Evolutionary conservation across 2,888 invertebrate genomes (phyloP).

Genomic region (Thereva unica): DNA sequence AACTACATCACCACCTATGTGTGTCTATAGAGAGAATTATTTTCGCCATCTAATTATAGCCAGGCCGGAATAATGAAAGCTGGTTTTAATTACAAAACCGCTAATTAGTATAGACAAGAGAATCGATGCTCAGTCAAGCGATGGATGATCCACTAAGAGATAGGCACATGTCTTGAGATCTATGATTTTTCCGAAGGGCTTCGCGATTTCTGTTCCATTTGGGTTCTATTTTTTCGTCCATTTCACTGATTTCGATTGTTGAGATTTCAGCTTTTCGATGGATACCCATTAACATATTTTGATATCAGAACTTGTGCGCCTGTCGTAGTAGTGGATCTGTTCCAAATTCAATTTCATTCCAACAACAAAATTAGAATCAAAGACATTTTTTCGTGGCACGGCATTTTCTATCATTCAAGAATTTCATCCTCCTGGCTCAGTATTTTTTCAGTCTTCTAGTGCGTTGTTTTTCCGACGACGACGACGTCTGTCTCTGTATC

Average conservation of each 20-base stretch:
- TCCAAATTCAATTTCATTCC: conserved; percentile 30
- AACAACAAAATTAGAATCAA: conserved; percentile 32
- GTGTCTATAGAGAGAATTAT: conserved; percentile 8
- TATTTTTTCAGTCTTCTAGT: conserved; percentile 9
- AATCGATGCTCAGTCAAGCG: background rate
- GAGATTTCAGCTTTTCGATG: no score
- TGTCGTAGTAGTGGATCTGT: conserved; percentile 18
- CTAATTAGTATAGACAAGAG: conserved; percentile 8
- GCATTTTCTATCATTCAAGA: conserved; percentile 25
- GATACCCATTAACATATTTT: no score
- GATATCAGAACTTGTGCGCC: no score
- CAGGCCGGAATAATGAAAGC: conserved; percentile 24
- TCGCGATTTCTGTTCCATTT: background rate
- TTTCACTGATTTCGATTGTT: no score
- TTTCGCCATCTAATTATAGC: conserved; percentile 23
- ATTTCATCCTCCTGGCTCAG: conserved; percentile 16
- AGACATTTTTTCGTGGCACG: conserved; percentile 13
- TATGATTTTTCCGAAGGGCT: background rate
- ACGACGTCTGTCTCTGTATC: no score
- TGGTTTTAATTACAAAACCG: conserved; percentile 4
- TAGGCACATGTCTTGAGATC: background rate
- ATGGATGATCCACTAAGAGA: background rate
- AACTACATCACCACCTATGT: background rate
- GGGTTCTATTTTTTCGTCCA: no score
- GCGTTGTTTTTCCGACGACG: background rate